Percentiles rank a stretch among this genome's conserved stretches.
phyloP scores from a whole-genome alignment of 1,140 invertebrate genomes.

The Campodea augens region DNA sequence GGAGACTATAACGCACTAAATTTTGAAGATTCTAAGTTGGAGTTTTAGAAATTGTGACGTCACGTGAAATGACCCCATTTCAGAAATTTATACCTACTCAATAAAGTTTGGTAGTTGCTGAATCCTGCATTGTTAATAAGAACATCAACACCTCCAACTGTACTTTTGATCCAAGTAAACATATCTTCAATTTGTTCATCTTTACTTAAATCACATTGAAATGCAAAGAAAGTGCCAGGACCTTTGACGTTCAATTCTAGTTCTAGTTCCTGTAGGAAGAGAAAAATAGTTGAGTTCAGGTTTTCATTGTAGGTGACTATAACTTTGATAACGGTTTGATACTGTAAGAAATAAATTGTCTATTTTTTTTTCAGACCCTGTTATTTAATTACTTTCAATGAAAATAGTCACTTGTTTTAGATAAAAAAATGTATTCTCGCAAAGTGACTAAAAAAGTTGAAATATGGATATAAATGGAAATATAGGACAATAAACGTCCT shows the following conservation, averaged over 20 bases:
- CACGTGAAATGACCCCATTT: no score
- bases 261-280: slow-evolving; percentile 8
- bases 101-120: no score
- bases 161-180: slow-evolving; percentile 20
- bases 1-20: no score
- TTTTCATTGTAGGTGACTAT: neutral
- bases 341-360: neutral
- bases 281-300: slow-evolving; percentile 3
- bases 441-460: neutral
- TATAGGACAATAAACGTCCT: no score
- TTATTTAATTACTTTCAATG: no score
- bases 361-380: neutral
- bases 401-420: slow-evolving; percentile 1
- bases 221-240: slow-evolving; percentile 14
- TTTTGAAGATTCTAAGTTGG: no score
- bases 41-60: no score
- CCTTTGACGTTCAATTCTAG: slow-evolving; percentile 7
- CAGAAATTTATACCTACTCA: no score
- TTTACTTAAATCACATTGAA: slow-evolving; percentile 25
- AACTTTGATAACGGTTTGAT: neutral
- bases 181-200: slow-evolving; percentile 24
- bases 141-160: slow-evolving; percentile 24
- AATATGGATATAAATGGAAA: no score
- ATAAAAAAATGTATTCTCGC: neutral
- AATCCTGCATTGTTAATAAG: slow-evolving; percentile 28